Base-by-base conservation (phyloP, 2,888 invertebrate genomes). In the Graphium colonna region DNA sequence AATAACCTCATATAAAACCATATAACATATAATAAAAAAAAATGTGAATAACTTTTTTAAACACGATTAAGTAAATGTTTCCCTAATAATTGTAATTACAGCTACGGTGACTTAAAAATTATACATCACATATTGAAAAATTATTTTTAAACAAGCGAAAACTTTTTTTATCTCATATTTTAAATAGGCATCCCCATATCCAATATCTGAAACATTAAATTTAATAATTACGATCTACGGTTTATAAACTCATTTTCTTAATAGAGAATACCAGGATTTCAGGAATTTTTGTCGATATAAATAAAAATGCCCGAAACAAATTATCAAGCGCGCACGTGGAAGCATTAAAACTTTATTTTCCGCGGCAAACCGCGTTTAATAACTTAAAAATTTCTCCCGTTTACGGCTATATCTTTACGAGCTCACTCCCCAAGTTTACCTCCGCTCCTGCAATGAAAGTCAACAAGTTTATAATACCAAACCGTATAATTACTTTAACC, bases 291-390 rank as follows among this genome's bases (percentile, higher is more conserved):
- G 21, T 21, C 3, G 3, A 5, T 21, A 3, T 21, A 21, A 39
- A 28, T 13, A 40, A 44, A 46, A 49, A 49, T 45, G 16, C 38
- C 55, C 46, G 49, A 61, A 45, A 44, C 60, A 48, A 55, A 62
- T 60, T 63, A 61, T 58, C 62, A 61, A 21, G 21, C 62, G 59
- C 55, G 51, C 44, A 45, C 44, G 28, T 41, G 39, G 41, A 47
- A 52, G 33, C 46, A 8, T 44, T 26, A 9, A 61, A 65, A 64
- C 61, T 67, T 71, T 66, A 73, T 73, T 72, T 69, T 67, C 60
- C 60, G 74, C 58, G 78, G 82, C 67, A 61, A 57, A 52, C 70
- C 69, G 61, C 62, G 63, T 61, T 68, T 62, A 69, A 75, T 66
- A 69, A 69, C 69, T 75, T 60, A 61, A 70, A 69, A 71, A 67